A percentile compares a stretch with the other conserved stretches of the same genome.
phyloP scores from a whole-genome alignment of 2,797 vertebrate genomes.

The Eptatretus atami region DNA sequence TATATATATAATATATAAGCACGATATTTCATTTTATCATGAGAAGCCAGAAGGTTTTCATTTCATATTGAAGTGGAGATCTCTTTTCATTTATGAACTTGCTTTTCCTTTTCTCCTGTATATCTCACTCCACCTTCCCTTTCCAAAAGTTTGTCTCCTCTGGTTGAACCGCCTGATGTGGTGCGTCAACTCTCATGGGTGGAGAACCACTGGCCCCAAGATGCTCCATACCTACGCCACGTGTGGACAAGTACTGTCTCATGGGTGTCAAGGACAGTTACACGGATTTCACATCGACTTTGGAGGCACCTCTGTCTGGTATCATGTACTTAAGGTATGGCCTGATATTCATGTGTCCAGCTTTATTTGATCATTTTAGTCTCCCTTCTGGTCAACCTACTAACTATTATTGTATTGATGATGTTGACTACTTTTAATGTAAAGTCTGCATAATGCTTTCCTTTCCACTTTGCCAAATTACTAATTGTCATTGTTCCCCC shows the following conservation, averaged over 20 bases:
- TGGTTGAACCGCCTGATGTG: constrained; percentile 76
- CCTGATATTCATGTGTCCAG: constrained; percentile 7
- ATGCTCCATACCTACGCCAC: constrained; percentile 90
- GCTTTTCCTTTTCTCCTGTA: too few relatives aligned
- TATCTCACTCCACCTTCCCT: too few relatives aligned
- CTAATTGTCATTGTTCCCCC: too few relatives aligned
- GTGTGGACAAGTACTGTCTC: constrained; percentile 95
- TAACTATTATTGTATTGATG: too few relatives aligned
- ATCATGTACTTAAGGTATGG: constrained; percentile 87
- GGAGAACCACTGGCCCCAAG: constrained; percentile 96
- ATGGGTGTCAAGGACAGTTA: constrained; percentile 96
- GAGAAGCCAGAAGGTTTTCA: too few relatives aligned
- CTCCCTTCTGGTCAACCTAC: too few relatives aligned
- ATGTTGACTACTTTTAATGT: too few relatives aligned
- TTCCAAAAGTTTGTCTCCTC: constrained; percentile 44
- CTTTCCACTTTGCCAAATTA: not conserved
- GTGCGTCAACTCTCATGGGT: constrained; percentile 96
- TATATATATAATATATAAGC: too few relatives aligned
- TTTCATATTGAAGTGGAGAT: too few relatives aligned
- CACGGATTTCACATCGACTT: constrained; percentile 97
- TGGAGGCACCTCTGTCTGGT: constrained; percentile 94
- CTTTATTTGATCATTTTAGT: constrained; percentile 4
- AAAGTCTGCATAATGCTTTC: not conserved
- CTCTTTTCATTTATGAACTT: too few relatives aligned
- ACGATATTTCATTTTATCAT: too few relatives aligned